Conservation (phyloP, 2,797 vertebrate species). For the Cichlasoma orientale region DNA sequence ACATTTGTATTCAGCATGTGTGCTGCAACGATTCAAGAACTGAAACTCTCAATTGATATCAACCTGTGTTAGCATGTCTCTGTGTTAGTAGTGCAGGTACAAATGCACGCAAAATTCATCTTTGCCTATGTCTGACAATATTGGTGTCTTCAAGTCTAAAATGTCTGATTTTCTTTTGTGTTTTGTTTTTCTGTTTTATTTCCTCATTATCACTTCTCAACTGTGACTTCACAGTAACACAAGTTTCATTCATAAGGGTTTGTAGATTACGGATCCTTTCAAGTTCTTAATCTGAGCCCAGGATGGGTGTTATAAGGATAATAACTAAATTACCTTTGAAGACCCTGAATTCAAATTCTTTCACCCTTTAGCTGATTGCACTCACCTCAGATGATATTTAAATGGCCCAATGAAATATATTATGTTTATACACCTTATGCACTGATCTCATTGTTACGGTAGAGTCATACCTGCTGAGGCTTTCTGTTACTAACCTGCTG, state of each 20-base stretch:
- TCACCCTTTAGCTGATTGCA: background rate
- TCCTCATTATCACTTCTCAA: background rate
- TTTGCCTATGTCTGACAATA: background rate
- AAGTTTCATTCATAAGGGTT: background rate
- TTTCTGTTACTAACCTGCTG: no score
- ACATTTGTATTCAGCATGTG: background rate
- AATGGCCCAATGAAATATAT: no score
- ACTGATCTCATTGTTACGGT: no score
- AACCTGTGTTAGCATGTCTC: background rate
- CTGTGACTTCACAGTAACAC: background rate
- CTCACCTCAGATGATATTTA: background rate
- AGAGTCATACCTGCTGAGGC: no score
- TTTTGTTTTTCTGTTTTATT: background rate
- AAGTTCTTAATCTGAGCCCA: background rate
- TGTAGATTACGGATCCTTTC: no score
- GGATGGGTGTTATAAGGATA: background rate
- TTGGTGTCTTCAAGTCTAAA: background rate
- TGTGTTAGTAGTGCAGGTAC: background rate
- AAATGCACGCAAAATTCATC: background rate
- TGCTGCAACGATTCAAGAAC: background rate
- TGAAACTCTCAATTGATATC: background rate
- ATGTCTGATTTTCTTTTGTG: background rate
- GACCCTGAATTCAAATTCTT: background rate
- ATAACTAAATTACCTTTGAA: background rate
- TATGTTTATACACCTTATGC: no score